These are phyloP conservation scores for Corynorhinus townsendii DNA, from an alignment of 2,113 vertebrate species.

Conservation along the genomic window DNA sequence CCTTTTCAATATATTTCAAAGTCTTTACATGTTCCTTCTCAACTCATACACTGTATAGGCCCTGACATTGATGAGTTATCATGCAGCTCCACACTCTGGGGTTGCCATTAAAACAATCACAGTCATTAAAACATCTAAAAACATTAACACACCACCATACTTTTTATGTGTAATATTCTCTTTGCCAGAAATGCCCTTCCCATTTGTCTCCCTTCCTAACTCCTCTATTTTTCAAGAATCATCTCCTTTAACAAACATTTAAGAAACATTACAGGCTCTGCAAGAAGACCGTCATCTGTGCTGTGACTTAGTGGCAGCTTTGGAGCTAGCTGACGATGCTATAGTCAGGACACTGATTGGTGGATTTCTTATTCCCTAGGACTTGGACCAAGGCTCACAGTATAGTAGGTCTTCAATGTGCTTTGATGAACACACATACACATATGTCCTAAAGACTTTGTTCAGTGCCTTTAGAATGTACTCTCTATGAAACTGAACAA, in stretches of 20 bases:
- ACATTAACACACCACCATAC: neutral
- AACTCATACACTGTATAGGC: neutral
- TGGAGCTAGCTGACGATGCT: neutral
- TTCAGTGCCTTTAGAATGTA: neutral
- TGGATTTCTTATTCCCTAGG: neutral
- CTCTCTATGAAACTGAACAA: neutral
- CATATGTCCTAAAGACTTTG: neutral
- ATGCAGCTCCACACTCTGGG: neutral
- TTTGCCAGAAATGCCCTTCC: neutral
- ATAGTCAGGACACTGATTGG: neutral
- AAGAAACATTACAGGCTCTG: neutral
- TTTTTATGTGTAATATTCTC: neutral
- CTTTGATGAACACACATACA: neutral
- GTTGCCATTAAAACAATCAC: neutral
- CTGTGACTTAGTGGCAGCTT: neutral
- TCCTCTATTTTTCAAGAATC: neutral
- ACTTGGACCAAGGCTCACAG: neutral
- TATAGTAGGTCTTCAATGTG: neutral
- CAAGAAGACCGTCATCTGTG: neutral
- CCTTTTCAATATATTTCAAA: neutral
- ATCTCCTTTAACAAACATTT: neutral
- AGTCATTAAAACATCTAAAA: neutral
- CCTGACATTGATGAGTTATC: neutral
- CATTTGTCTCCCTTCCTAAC: neutral
- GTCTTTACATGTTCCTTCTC: neutral